Percentiles rank a stretch among this genome's conserved stretches.
phyloP scores from a whole-genome alignment of 2,888 invertebrate species.

The Catocala sponsa region DNA sequence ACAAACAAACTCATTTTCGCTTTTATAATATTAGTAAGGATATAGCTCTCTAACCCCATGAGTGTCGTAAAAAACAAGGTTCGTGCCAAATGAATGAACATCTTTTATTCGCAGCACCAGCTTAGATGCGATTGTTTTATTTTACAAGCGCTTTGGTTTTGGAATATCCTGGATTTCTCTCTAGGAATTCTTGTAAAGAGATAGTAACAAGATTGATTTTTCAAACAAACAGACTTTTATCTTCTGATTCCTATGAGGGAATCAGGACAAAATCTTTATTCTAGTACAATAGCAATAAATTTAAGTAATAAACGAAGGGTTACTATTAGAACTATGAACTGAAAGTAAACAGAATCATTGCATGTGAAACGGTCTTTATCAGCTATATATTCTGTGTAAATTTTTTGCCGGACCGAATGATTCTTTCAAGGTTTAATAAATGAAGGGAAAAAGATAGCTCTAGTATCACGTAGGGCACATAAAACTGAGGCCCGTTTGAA shows the following conservation, averaged over 20 bases:
- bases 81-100: slow-evolving; percentile 5
- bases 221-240: too few species aligned
- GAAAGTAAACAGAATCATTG: not conserved
- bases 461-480: slow-evolving; percentile 33
- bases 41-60: not conserved
- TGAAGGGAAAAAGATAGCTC: slow-evolving; percentile 26
- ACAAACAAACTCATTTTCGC: too few species aligned
- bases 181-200: too few species aligned
- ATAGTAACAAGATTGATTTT: too few species aligned
- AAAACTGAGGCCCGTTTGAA: slow-evolving; percentile 21
- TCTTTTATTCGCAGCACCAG: slow-evolving; percentile 1
- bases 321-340: not conserved
- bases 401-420: slow-evolving; percentile 14
- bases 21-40: too few species aligned
- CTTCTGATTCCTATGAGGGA: too few species aligned
- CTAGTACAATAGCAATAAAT: not conserved
- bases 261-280: too few species aligned
- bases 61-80: not conserved
- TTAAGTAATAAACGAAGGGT: not conserved
- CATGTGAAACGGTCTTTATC: slow-evolving; percentile 8
- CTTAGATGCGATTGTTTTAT: not conserved
- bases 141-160: slow-evolving; percentile 1
- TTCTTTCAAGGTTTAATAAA: slow-evolving; percentile 30
- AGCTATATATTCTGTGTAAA: slow-evolving; percentile 15
- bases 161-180: too few species aligned